Evolutionary conservation across 2,888 invertebrate species (phyloP).

Genomic region (Incurvaria masculella): DNA sequence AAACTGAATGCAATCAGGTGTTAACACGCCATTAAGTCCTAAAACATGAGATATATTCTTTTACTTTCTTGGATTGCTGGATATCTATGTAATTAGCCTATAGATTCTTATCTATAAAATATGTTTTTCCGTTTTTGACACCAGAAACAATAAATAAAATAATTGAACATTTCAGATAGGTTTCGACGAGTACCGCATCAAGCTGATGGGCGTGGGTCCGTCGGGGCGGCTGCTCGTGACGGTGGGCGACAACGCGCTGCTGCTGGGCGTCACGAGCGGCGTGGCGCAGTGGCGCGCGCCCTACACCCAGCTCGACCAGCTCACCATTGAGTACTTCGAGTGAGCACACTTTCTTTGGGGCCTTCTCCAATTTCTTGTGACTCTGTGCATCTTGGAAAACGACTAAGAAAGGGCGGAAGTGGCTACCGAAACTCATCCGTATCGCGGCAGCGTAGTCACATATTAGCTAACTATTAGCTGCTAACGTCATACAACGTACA

Average conservation of each 20-base stretch:
- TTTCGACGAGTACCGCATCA: conserved; percentile 46
- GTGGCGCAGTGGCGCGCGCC: conserved; percentile 37
- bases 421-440: too few species aligned
- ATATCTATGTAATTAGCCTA: too few species aligned
- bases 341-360: conserved; percentile 21
- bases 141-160: background rate
- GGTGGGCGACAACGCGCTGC: conserved; percentile 30
- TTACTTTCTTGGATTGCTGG: too few species aligned
- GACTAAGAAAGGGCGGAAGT: too few species aligned
- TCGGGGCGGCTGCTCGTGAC: conserved; percentile 36
- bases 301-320: conserved; percentile 41
- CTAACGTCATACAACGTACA: too few species aligned
- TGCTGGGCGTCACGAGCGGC: conserved; percentile 36
- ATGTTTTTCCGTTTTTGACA: background rate
- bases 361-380: too few species aligned
- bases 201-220: conserved; percentile 40
- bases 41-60: too few species aligned
- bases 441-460: too few species aligned
- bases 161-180: conserved; percentile 40
- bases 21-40: too few species aligned
- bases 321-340: conserved; percentile 36
- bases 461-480: too few species aligned
- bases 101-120: background rate
- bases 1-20: too few species aligned
- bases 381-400: too few species aligned